Base-by-base conservation (phyloP, 30 jellyfish, hydroid and myxozoan genomes). In the Morbakka virulenta region DNA sequence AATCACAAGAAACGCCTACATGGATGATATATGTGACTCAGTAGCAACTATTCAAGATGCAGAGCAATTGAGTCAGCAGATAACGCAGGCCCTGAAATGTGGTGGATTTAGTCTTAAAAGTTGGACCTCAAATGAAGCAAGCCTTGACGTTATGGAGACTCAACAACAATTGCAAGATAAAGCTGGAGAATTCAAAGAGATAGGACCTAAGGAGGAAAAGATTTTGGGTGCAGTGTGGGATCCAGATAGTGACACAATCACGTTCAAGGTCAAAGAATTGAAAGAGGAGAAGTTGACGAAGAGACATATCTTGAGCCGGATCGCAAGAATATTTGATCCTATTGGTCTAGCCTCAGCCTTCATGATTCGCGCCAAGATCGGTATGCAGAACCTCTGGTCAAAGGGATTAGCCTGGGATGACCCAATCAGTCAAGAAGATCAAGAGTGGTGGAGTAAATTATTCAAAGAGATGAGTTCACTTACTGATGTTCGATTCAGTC, bases 161-260 rank as follows among this genome's bases (percentile, higher is more conserved):
- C n/a, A n/a, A n/a, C n/a, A n/a, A n/a, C n/a, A n/a, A n/a, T n/a
- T n/a, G n/a, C n/a, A n/a, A n/a, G n/a, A n/a, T n/a, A n/a, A n/a
- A n/a, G n/a, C n/a, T 71, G 0, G 27, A 2, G 32, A 53, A 6
- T 3, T 3, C 21, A 6, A 53, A n/a, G 31, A 53, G 25, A 53
- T 9, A 0, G 3, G 27, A 3, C 28, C 20, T 35, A 34, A 1
- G 52, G 4, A 28, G 20, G 82, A 74, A 27, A 74, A 74, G 82
- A 64, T 74, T 28, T 63, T 74, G 26, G 86, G 86, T 14, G 27
- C 34, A 4, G 3, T 31, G 57, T 74, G 86, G 86, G 82, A 51
- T 3, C 26, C 28, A 2, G 22, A 14, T 11, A 33, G 13, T 12
- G 86, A 74, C 36, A n/a, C n/a, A n/a, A n/a, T n/a, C n/a, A n/a